phyloP scores from a whole-genome alignment of 2,888 invertebrate species.

The Papilio demoleus region DNA sequence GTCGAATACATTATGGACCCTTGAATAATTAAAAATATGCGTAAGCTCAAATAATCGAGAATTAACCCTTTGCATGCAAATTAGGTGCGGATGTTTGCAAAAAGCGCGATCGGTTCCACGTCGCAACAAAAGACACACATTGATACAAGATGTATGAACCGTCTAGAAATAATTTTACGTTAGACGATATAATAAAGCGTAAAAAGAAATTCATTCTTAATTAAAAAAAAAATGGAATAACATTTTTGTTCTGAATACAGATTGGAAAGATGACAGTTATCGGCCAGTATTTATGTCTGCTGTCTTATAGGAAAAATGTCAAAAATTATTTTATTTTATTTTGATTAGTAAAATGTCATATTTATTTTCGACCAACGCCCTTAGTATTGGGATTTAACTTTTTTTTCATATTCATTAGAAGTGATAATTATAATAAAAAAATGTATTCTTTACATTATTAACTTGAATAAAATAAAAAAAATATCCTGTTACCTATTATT shows the following conservation, averaged over 20 bases:
- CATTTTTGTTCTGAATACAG: no score
- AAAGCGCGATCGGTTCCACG: conserved; percentile 75
- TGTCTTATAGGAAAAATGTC: no score
- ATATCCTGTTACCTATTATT: conserved; percentile 8
- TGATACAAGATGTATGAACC: conserved; percentile 24
- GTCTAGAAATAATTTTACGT: conserved; percentile 16
- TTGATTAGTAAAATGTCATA: not conserved
- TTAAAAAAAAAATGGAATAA: not conserved
- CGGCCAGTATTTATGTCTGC: no score
- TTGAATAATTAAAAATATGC: conserved; percentile 83
- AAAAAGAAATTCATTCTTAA: not conserved
- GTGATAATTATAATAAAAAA: no score
- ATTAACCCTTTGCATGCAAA: conserved; percentile 82
- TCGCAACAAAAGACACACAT: conserved; percentile 56
- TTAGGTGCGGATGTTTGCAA: conserved; percentile 63
- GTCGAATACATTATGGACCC: conserved; percentile 77
- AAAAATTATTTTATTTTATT: no score
- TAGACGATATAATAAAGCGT: not conserved
- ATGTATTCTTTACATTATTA: conserved; percentile 2
- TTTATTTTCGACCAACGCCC: not conserved
- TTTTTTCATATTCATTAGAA: no score
- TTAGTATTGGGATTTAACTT: no score
- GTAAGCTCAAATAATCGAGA: conserved; percentile 79
- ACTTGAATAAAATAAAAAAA: not conserved
- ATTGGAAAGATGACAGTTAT: no score